Percentiles rank a stretch among this genome's conserved stretches.
These are phyloP conservation scores for Corythornis madagascariensis DNA, from an alignment of 2,113 vertebrate species.

Conservation along the genomic window DNA sequence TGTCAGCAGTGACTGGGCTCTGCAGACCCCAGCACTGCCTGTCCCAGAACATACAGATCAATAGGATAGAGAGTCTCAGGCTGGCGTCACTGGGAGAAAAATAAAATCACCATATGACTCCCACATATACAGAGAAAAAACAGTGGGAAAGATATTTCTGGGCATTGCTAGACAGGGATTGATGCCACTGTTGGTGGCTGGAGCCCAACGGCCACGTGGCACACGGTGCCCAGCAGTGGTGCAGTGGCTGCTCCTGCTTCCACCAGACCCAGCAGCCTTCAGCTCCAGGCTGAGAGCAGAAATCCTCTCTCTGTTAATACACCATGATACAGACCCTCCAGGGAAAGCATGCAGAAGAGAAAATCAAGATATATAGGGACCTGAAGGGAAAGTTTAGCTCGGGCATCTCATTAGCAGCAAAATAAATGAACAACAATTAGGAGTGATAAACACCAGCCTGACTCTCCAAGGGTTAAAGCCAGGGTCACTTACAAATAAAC, in stretches of 20 bases:
- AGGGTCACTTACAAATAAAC: not conserved
- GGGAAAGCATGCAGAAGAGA: not conserved
- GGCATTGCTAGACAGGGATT: not conserved
- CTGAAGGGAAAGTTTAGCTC: fast-evolving
- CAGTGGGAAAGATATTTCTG: not conserved
- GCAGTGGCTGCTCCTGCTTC: not conserved
- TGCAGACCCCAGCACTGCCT: not conserved
- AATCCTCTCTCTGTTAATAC: not conserved
- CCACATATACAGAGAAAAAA: not conserved
- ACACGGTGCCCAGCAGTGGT: fast-evolving
- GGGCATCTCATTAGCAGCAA: not conserved
- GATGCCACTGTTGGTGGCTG: not conserved
- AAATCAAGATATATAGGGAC: not conserved
- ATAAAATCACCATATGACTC: not conserved
- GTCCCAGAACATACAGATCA: not conserved
- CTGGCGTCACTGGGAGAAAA: fast-evolving
- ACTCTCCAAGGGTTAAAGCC: not conserved
- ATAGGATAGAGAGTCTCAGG: not conserved
- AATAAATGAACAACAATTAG: not conserved
- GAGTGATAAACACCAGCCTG: not conserved
- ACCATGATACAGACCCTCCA: not conserved
- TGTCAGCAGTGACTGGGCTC: not conserved
- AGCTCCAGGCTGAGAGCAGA: not conserved
- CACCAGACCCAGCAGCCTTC: not conserved
- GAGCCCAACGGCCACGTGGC: not conserved